These are phyloP conservation scores for Probosciger aterrimus DNA, from an alignment of 2,113 vertebrate species.

Conservation along the genomic window DNA sequence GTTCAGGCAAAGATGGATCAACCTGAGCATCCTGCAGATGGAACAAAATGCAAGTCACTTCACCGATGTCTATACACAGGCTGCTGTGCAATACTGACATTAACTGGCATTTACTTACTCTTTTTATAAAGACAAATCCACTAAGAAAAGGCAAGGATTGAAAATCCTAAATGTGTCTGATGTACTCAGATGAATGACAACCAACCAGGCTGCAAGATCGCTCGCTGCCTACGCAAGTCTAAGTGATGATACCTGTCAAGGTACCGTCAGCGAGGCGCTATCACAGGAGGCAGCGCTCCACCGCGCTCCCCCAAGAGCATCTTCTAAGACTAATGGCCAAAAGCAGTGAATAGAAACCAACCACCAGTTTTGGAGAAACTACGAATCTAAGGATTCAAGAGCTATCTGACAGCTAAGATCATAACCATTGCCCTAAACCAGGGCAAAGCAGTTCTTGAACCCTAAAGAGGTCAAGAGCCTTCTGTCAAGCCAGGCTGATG, in stretches of 20 bases:
- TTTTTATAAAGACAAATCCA: background rate
- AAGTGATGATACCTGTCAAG: background rate
- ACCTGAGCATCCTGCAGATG: background rate
- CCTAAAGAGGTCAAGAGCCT: background rate
- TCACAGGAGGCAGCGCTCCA: background rate
- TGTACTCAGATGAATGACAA: background rate
- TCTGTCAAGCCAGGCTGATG: background rate
- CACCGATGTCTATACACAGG: background rate
- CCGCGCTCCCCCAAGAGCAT: background rate
- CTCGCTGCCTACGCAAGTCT: rapidly evolving
- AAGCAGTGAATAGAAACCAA: background rate
- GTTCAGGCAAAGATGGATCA: background rate
- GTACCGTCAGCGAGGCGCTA: background rate
- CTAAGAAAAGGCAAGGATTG: background rate
- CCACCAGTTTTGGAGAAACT: background rate
- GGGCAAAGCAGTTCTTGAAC: background rate
- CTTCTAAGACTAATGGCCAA: background rate
- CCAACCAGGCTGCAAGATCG: background rate
- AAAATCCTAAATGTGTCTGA: background rate
- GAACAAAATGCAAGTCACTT: background rate
- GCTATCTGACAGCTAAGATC: background rate
- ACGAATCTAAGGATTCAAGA: background rate
- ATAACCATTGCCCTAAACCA: background rate
- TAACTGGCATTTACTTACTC: background rate
- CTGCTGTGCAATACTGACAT: background rate